Percentiles rank a stretch among this genome's conserved stretches.
Conservation (phyloP, 2,888 invertebrate genomes). For the Dicyrtoma fusca region DNA sequence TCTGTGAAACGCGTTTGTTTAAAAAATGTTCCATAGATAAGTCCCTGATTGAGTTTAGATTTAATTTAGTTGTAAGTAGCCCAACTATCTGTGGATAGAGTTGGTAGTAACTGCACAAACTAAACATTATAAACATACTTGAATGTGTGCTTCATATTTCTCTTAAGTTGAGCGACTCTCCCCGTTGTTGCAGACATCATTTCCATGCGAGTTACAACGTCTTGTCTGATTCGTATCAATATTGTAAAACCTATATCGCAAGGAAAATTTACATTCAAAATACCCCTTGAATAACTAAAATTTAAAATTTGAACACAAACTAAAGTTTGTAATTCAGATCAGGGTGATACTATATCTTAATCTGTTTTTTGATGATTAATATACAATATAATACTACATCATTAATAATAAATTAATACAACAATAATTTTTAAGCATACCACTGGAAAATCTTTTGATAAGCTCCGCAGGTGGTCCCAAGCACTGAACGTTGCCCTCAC, state of each 20-base stretch:
- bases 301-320: neutral
- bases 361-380: too few relatives aligned
- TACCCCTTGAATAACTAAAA: too few relatives aligned
- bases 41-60: too few relatives aligned
- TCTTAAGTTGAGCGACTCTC: constrained; percentile 40
- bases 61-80: too few relatives aligned
- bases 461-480: constrained; percentile 43
- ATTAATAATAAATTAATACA: neutral
- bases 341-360: too few relatives aligned
- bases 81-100: too few relatives aligned
- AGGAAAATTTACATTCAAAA: too few relatives aligned
- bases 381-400: too few relatives aligned
- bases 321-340: neutral
- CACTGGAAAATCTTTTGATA: constrained; percentile 40
- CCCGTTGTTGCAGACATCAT: constrained; percentile 39
- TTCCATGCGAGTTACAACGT: constrained; percentile 40
- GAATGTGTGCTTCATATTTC: constrained; percentile 34
- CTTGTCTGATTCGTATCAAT: constrained; percentile 40
- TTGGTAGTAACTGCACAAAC: neutral
- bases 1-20: constrained; percentile 14
- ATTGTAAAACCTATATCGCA: constrained; percentile 40
- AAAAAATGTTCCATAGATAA: too few relatives aligned
- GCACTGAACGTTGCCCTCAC: constrained; percentile 47
- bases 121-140: constrained; percentile 34
- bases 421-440: neutral